Percentiles rank a stretch among this genome's conserved stretches.
phyloP scores from a whole-genome alignment of 2,113 vertebrate species.

The Vulpes ferrilata region DNA sequence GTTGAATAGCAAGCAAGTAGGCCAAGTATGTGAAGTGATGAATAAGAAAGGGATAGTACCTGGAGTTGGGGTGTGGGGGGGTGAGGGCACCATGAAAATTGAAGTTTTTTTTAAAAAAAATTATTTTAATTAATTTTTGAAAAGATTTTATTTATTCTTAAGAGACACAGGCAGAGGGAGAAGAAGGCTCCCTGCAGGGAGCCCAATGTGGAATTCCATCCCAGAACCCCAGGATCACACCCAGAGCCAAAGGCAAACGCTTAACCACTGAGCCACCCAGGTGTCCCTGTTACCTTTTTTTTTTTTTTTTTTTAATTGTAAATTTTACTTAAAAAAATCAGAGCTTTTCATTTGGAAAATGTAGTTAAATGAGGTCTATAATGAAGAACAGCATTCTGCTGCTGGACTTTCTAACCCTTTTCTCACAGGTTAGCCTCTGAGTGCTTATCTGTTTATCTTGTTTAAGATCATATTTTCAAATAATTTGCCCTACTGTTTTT shows the following conservation, averaged over 20 bases:
- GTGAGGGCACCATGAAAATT: not conserved
- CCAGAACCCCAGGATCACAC: no score
- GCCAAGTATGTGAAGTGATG: not conserved
- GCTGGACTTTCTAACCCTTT: not conserved
- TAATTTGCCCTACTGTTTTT: conserved; percentile 17
- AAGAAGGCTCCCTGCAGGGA: no score
- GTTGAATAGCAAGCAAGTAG: not conserved
- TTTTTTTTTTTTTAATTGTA: not conserved
- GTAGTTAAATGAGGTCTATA: not conserved
- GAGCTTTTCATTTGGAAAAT: not conserved
- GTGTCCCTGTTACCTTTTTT: not conserved
- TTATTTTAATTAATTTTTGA: no score
- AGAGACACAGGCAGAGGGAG: no score
- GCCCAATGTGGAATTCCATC: no score
- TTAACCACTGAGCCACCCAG: no score
- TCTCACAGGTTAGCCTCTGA: not conserved
- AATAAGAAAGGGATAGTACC: not conserved
- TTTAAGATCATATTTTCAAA: conserved; percentile 41
- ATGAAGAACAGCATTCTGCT: not conserved
- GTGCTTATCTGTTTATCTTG: not conserved
- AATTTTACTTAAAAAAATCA: conserved; percentile 18
- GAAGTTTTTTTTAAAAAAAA: not conserved
- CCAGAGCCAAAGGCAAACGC: no score
- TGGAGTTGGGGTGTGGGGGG: not conserved
- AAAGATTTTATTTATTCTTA: no score